Percentiles rank a stretch among this genome's conserved stretches.
Evolutionary conservation across 2,113 vertebrate species (phyloP).

Genomic region (Axis porcinus): DNA sequence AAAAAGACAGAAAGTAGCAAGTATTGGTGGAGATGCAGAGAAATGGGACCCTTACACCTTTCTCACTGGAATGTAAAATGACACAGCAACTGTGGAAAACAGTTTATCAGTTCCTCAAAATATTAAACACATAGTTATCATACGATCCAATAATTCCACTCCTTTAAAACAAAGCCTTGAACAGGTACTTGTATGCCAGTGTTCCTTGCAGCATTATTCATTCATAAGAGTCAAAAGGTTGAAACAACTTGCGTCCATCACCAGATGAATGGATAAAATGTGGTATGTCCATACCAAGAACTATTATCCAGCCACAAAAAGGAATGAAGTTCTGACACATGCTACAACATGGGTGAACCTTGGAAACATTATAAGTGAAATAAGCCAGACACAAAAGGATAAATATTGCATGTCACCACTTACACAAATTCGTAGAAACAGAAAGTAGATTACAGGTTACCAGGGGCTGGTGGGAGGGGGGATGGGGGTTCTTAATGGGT

Average conservation of each 20-base stretch:
- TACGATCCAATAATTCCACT: not conserved
- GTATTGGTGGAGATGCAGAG: not conserved
- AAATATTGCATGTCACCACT: not conserved
- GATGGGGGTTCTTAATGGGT: not conserved
- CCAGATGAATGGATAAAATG: not conserved
- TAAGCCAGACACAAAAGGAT: not conserved
- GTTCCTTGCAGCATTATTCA: not conserved
- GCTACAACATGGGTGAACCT: not conserved
- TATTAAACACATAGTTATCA: not conserved
- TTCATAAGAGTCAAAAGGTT: not conserved
- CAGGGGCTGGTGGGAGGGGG: not conserved
- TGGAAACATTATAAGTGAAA: constrained; percentile 28
- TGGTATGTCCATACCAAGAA: not conserved
- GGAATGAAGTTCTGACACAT: not conserved
- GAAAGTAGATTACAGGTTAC: not conserved
- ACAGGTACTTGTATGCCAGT: not conserved
- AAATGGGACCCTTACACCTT: not conserved
- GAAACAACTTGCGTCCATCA: not conserved
- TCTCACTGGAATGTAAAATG: not conserved
- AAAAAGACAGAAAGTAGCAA: not conserved
- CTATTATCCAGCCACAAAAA: not conserved
- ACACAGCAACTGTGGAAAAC: not conserved
- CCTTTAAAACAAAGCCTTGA: not conserved
- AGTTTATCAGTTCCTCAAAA: not conserved
- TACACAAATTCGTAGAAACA: not conserved